phyloP scores from a whole-genome alignment of 35 echinoderm and acorn worm genomes.

The Apostichopus parvimensis region DNA sequence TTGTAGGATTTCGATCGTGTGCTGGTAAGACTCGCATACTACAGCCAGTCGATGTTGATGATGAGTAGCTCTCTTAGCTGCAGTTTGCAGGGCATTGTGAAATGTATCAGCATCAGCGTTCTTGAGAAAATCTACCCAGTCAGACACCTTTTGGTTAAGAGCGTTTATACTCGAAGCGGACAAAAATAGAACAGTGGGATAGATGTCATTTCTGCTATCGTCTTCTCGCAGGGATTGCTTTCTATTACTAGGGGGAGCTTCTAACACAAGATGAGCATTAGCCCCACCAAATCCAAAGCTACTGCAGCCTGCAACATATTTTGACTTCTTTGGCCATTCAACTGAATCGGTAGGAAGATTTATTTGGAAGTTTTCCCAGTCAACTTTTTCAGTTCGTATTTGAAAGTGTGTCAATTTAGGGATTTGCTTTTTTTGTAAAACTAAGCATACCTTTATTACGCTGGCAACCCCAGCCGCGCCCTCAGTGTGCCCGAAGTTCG shows the following conservation, averaged over 20 bases:
- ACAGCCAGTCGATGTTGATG: conserved; percentile 55
- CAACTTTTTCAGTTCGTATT: conserved; percentile 38
- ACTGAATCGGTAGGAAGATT: conserved; percentile 41
- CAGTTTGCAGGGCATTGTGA: conserved; percentile 39
- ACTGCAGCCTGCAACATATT: too few relatives aligned
- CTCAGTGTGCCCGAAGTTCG: background rate
- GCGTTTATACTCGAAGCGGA: conserved; percentile 68
- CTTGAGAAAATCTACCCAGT: conserved; percentile 61
- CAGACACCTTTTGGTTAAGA: conserved; percentile 41
- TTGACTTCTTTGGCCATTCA: conserved; percentile 40
- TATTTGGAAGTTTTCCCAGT: conserved; percentile 49
- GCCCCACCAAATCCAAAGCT: conserved; percentile 18
- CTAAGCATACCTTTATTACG: conserved; percentile 61
- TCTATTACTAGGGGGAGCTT: background rate
- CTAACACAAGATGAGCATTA: conserved; percentile 61
- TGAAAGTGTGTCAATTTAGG: conserved; percentile 65
- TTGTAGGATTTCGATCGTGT: conserved; percentile 1
- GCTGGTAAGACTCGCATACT: conserved; percentile 35
- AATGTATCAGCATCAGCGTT: background rate
- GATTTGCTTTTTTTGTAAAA: conserved; percentile 48
- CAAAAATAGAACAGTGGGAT: conserved; percentile 17
- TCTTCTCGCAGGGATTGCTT: background rate
- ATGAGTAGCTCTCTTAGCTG: conserved; percentile 54
- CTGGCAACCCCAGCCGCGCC: conserved; percentile 71
- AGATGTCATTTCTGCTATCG: too few relatives aligned